Percentiles rank a stretch among this genome's conserved stretches.
phyloP scores from a whole-genome alignment of 1,140 invertebrate genomes.

The Caenorhabditis brenneri region DNA sequence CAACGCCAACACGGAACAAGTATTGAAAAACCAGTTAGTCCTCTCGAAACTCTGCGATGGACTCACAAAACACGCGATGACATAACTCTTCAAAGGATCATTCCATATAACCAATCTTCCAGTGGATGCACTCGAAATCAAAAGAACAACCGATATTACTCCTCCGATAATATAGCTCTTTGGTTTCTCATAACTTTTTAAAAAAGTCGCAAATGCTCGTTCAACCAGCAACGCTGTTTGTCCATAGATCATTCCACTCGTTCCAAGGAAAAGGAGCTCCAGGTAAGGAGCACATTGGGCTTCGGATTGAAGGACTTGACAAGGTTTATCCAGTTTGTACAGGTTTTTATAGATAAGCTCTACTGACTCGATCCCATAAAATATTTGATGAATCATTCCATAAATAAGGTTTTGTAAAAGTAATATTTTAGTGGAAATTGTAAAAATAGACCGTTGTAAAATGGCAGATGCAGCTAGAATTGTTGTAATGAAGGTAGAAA shows the following conservation, averaged over 20 bases:
- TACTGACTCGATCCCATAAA: not conserved
- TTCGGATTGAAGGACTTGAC: not conserved
- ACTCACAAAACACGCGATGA: not conserved
- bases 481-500: not conserved
- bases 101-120: not conserved
- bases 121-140: not conserved
- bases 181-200: not conserved
- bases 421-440: constrained; percentile 16
- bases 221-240: not conserved
- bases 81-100: not conserved
- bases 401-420: not conserved
- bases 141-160: not conserved
- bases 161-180: not conserved
- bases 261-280: not conserved
- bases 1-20: not conserved
- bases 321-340: not conserved
- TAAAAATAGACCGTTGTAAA: not conserved
- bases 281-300: not conserved
- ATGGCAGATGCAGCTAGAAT: not conserved
- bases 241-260: constrained; percentile 7
- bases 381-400: not conserved
- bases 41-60: not conserved
- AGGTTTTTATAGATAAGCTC: not conserved
- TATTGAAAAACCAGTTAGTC: not conserved
- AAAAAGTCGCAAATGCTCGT: not conserved